Base-by-base conservation (phyloP, 2,888 invertebrate species). In the Sclerodermus sp. region DNA sequence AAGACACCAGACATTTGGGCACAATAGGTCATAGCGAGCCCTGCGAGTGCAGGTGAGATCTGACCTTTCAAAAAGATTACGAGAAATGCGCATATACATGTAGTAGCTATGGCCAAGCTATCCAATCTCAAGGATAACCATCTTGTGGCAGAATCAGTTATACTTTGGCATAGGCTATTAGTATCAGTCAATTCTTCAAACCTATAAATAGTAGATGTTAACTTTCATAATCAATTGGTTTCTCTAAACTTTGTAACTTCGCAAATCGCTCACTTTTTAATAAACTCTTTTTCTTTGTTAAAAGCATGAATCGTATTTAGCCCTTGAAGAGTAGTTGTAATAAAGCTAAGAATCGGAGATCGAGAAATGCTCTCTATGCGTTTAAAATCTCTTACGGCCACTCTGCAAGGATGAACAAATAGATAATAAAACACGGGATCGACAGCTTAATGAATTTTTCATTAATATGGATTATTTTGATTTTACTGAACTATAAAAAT, bases 241-340 rank as follows among this genome's bases (percentile, higher is more conserved):
- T 31, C 1, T 23, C 12, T 8, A 34, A 34, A 8, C 4, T 34
- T 12, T n/a, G 4, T 8, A 23, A 12, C 10, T 9, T 29, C 36
- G 16, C 13, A 6, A 18, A 29, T 8, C 23, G 23, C 68, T 60
- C 68, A 82, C 81, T 76, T 79, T 51, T 76, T 68, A 42, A 76
- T 66, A 61, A 83, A 83, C 34, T 81, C 78, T 10, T 76, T 67
- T 56, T 82, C 81, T 57, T 83, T 84, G n/a, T 77, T 79, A 67
- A 82, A 86, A 1, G 86, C 85, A 58, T 83, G 82, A 46, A 87
- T 85, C 1, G 83, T 83, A 45, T 79, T 72, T n/a, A 86, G 71
- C 31, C 87, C 86, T 57, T 83, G 81, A 1, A 85, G 74, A 1
- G 84, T 82, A 1, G 84, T 80, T 1, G 81, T 79, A 9, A 87